Evolutionary conservation across 2,888 invertebrate genomes (phyloP).

Genomic region (Ormyrus nitidulus): DNA sequence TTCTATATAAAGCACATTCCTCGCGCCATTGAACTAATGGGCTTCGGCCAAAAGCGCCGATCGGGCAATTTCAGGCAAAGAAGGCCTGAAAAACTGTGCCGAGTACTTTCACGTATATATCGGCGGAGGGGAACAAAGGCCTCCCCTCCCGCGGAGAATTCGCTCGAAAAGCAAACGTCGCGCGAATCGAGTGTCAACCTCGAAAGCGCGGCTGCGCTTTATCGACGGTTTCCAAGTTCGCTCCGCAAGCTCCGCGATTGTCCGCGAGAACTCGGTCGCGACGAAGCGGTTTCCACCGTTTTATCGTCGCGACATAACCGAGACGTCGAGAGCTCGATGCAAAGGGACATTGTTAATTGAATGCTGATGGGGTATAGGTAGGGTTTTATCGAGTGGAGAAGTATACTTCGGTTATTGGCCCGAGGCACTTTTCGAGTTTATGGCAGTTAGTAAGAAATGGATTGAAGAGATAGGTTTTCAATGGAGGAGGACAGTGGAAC

Average conservation of each 20-base stretch:
- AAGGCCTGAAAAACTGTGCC: conserved; percentile 10
- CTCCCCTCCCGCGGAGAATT: not conserved
- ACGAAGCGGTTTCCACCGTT: no score
- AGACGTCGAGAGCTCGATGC: no score
- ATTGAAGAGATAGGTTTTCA: no score
- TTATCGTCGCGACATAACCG: no score
- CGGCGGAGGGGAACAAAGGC: not conserved
- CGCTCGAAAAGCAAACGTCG: conserved; percentile 16
- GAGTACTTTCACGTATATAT: conserved; percentile 4
- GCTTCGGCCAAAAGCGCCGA: not conserved
- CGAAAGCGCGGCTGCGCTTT: not conserved
- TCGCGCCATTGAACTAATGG: conserved; percentile 23
- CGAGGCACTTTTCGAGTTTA: no score
- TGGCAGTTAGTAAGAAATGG: no score
- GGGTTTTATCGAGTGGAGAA: no score
- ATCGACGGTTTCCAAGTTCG: no score
- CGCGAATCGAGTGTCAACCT: not conserved
- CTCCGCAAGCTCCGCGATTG: not conserved
- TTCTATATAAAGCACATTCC: not conserved
- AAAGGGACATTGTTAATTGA: no score
- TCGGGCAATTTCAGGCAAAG: not conserved
- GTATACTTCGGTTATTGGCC: no score
- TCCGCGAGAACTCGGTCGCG: conserved; percentile 4
- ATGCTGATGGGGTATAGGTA: no score
- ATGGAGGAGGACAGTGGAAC: no score